Evolutionary conservation across 2,797 vertebrate species (phyloP), one percentile per base, ranked within the genome.

Genomic region (Sciurus vulgaris): DNA sequence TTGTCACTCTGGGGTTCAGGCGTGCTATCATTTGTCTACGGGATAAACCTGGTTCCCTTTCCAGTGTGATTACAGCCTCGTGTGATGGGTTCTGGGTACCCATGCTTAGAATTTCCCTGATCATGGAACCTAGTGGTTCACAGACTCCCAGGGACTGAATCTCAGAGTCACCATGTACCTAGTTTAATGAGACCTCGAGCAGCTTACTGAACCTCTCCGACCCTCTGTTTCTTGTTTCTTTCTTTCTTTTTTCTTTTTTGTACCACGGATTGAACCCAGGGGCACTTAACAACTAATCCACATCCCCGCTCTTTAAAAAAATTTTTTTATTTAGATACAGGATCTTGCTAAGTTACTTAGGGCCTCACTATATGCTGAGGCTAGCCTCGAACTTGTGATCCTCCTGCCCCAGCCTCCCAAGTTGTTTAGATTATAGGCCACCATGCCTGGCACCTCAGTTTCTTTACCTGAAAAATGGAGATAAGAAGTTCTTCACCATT

Each of bases 401-500:
- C 54, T 56, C 54, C 18, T 56, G 54, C 54, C 17, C 20, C 54
- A 56, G 54, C 54, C 54, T 56, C 54, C 54, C 2, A 1, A 20
- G 54, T 20, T 56, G 54, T 18, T 56, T 17, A 18, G 54, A 56
- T 56, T 56, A 20, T 6, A 18, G 5, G 54, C 54, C 54, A 56
- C 18, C 18, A 13, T 2, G 2, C 17, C 54, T 56, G 18, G 54
- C 54, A 56, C 18, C 18, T 56, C 54, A 56, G 54, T 20, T 20
- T 56, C 28, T 63, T 90, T 86, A 41, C 89, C 59, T 79, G 51
- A 65, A 65, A 95, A 93, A 56, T n/a, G 54, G 54, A 14, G 35
- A 38, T 38, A 1, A 17, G 12, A 72, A 59, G 56, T 33, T 54
- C 44, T 86, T 73, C 51, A 47, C 47, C 83, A 44, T 15, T n/a